Evolutionary conservation across 2,113 vertebrate species (phyloP).

Genomic region (Oreochromis aureus): DNA sequence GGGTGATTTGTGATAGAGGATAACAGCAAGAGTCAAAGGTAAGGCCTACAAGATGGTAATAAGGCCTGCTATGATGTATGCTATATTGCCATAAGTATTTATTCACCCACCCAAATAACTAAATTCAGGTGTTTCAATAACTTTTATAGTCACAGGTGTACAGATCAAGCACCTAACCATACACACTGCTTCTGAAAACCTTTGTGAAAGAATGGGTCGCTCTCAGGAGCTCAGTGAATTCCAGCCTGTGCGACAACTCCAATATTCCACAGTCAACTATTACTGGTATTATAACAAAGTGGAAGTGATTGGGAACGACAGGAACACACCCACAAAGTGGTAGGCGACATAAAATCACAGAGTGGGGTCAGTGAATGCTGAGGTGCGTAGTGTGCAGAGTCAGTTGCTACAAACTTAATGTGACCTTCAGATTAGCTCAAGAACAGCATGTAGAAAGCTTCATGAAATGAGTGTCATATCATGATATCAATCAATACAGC

Average conservation of each 20-base stretch:
- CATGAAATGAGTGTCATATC: not conserved
- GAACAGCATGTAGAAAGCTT: not conserved
- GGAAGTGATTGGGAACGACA: not conserved
- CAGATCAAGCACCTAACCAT: not conserved
- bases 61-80: not conserved
- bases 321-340: not conserved
- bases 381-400: not conserved
- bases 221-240: not conserved
- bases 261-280: not conserved
- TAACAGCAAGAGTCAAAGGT: not conserved
- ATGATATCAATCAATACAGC: not conserved
- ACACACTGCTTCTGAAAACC: not conserved
- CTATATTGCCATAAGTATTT: not conserved
- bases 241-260: not conserved
- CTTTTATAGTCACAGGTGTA: not conserved
- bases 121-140: not conserved
- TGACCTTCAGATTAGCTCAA: not conserved
- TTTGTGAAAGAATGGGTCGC: not conserved
- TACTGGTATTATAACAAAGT: not conserved
- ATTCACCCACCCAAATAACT: not conserved
- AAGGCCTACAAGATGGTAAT: not conserved
- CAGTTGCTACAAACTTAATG: not conserved
- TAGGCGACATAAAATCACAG: not conserved
- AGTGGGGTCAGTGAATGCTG: not conserved
- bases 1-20: not conserved